A percentile compares a stretch with the other conserved stretches of the same genome.
Evolutionary conservation across 2,888 invertebrate genomes (phyloP).

Genomic region (Erannis defoliaria): DNA sequence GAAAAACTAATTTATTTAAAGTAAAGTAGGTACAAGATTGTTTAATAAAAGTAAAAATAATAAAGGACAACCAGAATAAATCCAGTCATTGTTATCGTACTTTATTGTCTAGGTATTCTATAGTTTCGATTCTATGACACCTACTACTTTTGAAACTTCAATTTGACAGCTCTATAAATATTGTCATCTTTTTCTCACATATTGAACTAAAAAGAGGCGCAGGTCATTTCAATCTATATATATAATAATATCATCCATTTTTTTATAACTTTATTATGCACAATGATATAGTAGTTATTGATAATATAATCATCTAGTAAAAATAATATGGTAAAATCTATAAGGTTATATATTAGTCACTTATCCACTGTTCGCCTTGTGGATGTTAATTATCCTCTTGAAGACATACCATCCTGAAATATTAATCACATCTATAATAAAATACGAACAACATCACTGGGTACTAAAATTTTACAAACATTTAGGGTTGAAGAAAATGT

Average conservation of each 20-base stretch:
- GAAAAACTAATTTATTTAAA: background rate
- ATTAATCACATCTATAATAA: slow-evolving; percentile 40
- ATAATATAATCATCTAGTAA: slow-evolving; percentile 1
- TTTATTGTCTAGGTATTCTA: slow-evolving; percentile 5
- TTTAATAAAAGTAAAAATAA: too few relatives aligned
- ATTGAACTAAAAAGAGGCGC: too few relatives aligned
- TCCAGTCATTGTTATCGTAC: slow-evolving; percentile 13
- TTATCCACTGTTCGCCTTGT: slow-evolving; percentile 57
- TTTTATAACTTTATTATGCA: slow-evolving; percentile 28
- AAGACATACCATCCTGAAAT: slow-evolving; percentile 82
- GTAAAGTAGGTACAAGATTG: too few relatives aligned
- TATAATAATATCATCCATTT: slow-evolving; percentile 30
- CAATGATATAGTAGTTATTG: slow-evolving; percentile 11
- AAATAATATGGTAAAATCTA: slow-evolving; percentile 21
- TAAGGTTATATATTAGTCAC: slow-evolving; percentile 36
- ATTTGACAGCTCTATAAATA: too few relatives aligned
- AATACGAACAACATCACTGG: background rate
- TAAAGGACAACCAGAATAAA: slow-evolving; percentile 7
- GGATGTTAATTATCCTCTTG: slow-evolving; percentile 65
- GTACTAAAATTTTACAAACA: background rate
- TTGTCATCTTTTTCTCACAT: too few relatives aligned
- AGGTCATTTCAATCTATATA: too few relatives aligned
- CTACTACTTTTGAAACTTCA: too few relatives aligned
- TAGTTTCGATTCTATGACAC: too few relatives aligned
- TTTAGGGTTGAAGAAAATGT: background rate